These are phyloP conservation scores for Drosophila koepferae DNA, from an alignment of 2,888 invertebrate genomes.

Conservation along the genomic window DNA sequence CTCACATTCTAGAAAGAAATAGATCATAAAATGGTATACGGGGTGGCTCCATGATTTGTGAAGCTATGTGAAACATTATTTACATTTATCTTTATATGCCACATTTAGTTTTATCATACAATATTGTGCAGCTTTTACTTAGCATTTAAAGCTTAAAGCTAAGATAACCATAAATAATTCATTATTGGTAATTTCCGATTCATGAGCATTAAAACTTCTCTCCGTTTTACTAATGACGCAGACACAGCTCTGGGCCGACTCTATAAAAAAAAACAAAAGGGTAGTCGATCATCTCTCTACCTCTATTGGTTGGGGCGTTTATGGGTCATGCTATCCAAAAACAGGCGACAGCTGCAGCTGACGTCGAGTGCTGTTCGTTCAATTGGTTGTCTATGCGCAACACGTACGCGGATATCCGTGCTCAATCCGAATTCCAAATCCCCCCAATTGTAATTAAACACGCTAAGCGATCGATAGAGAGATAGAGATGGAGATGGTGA, in stretches of 20 bases:
- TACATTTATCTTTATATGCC: neutral
- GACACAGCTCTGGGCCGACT: neutral
- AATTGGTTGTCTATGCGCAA: constrained; percentile 55
- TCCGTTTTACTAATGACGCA: neutral
- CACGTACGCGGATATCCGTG: constrained; percentile 82
- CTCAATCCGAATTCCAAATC: constrained; percentile 67
- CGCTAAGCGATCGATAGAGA: constrained; percentile 58
- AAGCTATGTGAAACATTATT: neutral
- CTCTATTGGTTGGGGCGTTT: constrained; percentile 30
- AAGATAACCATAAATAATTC: neutral
- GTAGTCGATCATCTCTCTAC: neutral
- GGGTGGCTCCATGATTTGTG: neutral
- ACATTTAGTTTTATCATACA: neutral
- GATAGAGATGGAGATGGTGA: neutral
- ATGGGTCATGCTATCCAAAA: constrained; percentile 52
- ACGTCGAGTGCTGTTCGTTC: constrained; percentile 46
- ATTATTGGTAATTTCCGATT: neutral
- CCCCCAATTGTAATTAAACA: constrained; percentile 74
- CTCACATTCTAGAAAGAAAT: neutral
- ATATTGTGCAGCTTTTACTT: no score
- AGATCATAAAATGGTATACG: neutral
- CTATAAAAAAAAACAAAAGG: constrained; percentile 10
- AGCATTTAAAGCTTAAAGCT: neutral
- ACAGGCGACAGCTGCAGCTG: constrained; percentile 50
- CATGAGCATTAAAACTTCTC: neutral